Evolutionary conservation across 2,888 invertebrate species (phyloP).

Genomic region (Meloe dianella): DNA sequence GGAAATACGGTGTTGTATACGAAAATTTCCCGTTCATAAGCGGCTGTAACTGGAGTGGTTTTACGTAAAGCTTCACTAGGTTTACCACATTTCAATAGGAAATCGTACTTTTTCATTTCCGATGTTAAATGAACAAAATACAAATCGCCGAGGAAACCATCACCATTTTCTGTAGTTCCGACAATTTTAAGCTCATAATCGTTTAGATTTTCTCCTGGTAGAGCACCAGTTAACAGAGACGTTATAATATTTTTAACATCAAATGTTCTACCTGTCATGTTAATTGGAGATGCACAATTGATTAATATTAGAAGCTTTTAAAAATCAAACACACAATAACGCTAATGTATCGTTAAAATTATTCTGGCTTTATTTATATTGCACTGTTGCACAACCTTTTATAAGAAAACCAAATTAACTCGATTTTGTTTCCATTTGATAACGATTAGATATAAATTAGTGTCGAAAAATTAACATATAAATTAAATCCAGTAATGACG

Average conservation of each 20-base stretch:
- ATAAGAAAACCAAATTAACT: too few species aligned
- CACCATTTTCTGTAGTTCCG: constrained; percentile 25
- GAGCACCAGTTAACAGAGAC: neutral
- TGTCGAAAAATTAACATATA: too few species aligned
- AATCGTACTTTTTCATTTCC: constrained; percentile 5
- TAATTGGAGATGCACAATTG: neutral
- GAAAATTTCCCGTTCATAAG: constrained; percentile 15
- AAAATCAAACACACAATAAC: too few species aligned
- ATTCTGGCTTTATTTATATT: too few species aligned
- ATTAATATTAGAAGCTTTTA: too few species aligned
- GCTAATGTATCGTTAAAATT: too few species aligned
- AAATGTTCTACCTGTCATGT: neutral
- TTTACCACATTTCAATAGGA: constrained; percentile 24
- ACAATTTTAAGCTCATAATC: neutral
- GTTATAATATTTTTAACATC: neutral
- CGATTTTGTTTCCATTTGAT: too few species aligned
- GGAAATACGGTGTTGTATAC: constrained; percentile 11
- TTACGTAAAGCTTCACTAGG: constrained; percentile 16
- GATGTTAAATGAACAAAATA: constrained; percentile 12
- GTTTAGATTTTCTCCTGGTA: constrained; percentile 4
- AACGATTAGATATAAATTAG: too few species aligned
- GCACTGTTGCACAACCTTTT: too few species aligned
- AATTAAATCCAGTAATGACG: too few species aligned
- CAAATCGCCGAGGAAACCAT: constrained; percentile 20
- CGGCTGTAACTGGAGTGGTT: constrained; percentile 11